Percentiles rank a stretch among this genome's conserved stretches.
These are phyloP conservation scores for Ctenodactylus gundi DNA, from an alignment of 2,113 vertebrate genomes.

Conservation along the genomic window DNA sequence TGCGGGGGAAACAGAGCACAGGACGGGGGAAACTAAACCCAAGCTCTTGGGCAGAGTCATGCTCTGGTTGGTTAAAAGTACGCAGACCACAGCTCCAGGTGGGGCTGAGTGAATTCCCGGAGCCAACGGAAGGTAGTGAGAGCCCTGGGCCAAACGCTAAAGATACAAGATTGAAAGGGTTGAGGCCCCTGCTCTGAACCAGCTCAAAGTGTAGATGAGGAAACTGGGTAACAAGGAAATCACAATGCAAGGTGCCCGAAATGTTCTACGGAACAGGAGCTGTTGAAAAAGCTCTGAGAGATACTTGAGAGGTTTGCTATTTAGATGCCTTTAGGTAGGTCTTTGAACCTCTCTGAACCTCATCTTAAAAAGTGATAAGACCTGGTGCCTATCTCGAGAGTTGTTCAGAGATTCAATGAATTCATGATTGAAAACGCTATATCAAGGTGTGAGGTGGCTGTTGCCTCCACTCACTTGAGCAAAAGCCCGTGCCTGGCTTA, in stretches of 20 bases:
- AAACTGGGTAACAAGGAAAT: not conserved
- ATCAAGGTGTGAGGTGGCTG: not conserved
- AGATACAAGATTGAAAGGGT: not conserved
- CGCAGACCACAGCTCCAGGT: not conserved
- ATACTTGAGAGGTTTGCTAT: not conserved
- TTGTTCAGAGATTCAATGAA: conserved; percentile 2
- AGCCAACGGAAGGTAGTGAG: not conserved
- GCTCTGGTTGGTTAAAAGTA: not conserved
- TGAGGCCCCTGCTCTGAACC: not conserved
- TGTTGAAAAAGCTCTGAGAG: not conserved
- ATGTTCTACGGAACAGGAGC: not conserved
- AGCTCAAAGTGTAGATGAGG: not conserved
- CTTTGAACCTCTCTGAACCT: not conserved
- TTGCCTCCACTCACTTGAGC: not conserved
- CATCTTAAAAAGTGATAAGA: not conserved
- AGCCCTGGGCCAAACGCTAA: not conserved
- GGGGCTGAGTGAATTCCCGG: not conserved
- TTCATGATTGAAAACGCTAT: not conserved
- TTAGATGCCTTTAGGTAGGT: not conserved
- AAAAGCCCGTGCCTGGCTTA: not conserved
- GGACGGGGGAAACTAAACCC: not conserved
- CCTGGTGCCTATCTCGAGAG: not conserved
- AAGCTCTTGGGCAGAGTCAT: not conserved
- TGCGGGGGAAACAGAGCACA: not conserved
- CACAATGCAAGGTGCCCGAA: not conserved